Percentiles rank a stretch among this genome's conserved stretches.
Evolutionary conservation across 1,140 invertebrate species (phyloP).

Genomic region (Chironomus tepperi): DNA sequence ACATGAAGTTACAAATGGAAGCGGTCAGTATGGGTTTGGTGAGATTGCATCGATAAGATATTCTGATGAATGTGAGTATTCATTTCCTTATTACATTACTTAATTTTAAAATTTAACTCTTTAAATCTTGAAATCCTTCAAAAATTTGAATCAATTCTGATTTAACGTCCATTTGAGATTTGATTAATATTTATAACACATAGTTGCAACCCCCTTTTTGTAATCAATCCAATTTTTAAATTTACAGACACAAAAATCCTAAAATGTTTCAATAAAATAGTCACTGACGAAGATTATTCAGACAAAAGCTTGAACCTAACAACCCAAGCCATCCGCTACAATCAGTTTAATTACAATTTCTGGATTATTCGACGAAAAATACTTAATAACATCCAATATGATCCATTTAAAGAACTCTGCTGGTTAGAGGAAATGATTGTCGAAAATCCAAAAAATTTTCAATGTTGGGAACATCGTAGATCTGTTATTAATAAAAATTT

Average conservation of each 20-base stretch:
- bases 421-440: slow-evolving; percentile 73
- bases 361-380: slow-evolving; percentile 62
- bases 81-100: no score
- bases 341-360: background rate
- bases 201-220: no score
- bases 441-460: slow-evolving; percentile 89
- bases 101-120: no score
- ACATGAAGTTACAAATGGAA: no score
- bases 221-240: no score
- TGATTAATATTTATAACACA: no score
- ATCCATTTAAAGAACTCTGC: slow-evolving; percentile 70
- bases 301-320: background rate
- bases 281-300: background rate
- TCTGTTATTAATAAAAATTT: background rate
- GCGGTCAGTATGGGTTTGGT: background rate
- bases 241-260: background rate
- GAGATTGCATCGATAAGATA: background rate
- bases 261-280: background rate
- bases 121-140: no score
- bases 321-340: background rate
- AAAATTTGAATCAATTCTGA: no score
- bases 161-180: no score
- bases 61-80: background rate
- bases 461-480: slow-evolving; percentile 38
- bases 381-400: slow-evolving; percentile 61